These are phyloP conservation scores for Acromyrmex heyeri DNA, from an alignment of 1,140 invertebrate genomes.

Conservation along the genomic window DNA sequence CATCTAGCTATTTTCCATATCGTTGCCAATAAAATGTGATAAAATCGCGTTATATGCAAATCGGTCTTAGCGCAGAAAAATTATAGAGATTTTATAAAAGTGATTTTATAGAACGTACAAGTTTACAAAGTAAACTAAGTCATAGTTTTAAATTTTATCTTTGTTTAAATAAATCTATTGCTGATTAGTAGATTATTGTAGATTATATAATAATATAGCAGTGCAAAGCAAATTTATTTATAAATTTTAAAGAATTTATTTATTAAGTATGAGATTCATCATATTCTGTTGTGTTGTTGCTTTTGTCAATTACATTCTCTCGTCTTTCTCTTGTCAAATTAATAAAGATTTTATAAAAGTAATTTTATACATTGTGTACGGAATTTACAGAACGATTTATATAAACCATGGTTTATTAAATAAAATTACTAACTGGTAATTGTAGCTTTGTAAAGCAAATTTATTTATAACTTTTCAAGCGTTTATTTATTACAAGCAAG, in stretches of 20 bases:
- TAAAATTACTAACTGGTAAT: neutral
- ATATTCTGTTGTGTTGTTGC: too few species aligned
- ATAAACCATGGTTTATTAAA: neutral
- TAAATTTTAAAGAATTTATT: too few species aligned
- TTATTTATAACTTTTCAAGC: neutral
- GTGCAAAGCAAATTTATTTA: neutral
- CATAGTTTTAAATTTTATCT: neutral
- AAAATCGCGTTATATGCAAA: slow-evolving; percentile 11
- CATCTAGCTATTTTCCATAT: slow-evolving; percentile 64
- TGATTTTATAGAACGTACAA: neutral
- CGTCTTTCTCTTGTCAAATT: too few species aligned
- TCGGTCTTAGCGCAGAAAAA: neutral
- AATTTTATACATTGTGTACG: too few species aligned
- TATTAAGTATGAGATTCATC: neutral
- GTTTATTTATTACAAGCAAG: neutral
- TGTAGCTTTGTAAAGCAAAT: too few species aligned
- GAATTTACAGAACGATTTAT: too few species aligned
- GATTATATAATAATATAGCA: too few species aligned
- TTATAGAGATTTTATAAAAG: neutral
- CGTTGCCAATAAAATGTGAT: neutral
- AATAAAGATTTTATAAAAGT: too few species aligned
- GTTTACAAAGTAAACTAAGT: neutral
- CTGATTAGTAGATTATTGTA: too few species aligned
- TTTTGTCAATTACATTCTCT: too few species aligned
- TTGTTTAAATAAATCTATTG: neutral